A percentile compares a stretch with the other conserved stretches of the same genome.
Evolutionary conservation across 2,113 vertebrate genomes (phyloP).

Genomic region (Rattus norvegicus): GRCr8 NC_086025.1:119919001-119919500

Average conservation of each 20-base stretch:
- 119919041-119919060: background rate
- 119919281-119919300: background rate
- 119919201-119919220: background rate
- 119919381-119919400: background rate
- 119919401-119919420: background rate
- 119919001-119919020: background rate
- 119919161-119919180: background rate
- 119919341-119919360: background rate
- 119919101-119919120: background rate
- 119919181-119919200: background rate
- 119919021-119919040: background rate
- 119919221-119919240: background rate
- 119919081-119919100: background rate
- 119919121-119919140: background rate
- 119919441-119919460: background rate
- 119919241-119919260: background rate
- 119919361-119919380: background rate
- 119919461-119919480: background rate
- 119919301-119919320: background rate
- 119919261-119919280: background rate
- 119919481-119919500: background rate
- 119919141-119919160: background rate
- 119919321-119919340: background rate
- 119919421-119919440: background rate
- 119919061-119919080: background rate